A percentile compares a stretch with the other conserved stretches of the same genome.
phyloP scores from a whole-genome alignment of 2,797 vertebrate species.

The Notoglanidium macrostoma region DNA sequence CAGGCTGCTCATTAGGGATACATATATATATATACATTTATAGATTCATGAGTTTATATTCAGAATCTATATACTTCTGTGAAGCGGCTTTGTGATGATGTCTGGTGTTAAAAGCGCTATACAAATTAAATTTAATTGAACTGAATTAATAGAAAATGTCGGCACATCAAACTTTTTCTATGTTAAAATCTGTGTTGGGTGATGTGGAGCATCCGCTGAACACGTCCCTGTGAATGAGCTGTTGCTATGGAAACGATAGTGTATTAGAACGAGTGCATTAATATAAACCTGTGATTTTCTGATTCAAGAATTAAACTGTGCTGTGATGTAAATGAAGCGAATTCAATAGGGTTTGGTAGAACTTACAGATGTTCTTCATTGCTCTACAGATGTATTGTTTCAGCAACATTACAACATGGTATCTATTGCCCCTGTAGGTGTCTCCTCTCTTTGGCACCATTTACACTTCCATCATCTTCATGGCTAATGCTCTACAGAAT shows the following conservation, averaged over 20 bases:
- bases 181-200: background rate
- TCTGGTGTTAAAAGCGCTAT: no score
- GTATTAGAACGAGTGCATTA: background rate
- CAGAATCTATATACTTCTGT: no score
- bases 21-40: no score
- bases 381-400: background rate
- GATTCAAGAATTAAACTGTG: background rate
- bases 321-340: background rate
- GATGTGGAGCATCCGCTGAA: background rate
- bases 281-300: background rate
- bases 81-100: no score
- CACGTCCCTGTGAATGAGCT: background rate
- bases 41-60: no score
- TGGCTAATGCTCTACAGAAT: slow-evolving; percentile 75
- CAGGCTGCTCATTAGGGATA: no score
- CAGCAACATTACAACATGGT: background rate
- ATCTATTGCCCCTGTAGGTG: slow-evolving; percentile 70
- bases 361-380: background rate
- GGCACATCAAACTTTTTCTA: background rate
- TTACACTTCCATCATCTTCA: slow-evolving; percentile 82
- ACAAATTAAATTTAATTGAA: no score
- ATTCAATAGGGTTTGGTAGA: background rate
- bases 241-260: background rate
- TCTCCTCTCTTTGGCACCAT: slow-evolving; percentile 90
- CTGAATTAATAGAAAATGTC: no score